phyloP scores from a whole-genome alignment of 2,113 vertebrate species.

The Vireo altiloquus region DNA sequence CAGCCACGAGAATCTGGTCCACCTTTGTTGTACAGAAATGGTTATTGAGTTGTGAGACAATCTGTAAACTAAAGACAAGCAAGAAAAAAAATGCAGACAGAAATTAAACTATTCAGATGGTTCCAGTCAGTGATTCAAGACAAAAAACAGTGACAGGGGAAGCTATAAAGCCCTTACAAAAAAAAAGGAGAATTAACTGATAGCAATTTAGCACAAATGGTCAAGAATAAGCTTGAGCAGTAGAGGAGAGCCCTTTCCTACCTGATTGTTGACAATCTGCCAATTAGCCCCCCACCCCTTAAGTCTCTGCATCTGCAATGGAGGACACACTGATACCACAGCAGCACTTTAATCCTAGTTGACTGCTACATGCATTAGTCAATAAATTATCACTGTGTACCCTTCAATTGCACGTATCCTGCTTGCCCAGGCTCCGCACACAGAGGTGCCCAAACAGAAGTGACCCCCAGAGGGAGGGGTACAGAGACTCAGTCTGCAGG shows the following conservation, averaged over 20 bases:
- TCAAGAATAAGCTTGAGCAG: neutral
- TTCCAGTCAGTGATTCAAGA: neutral
- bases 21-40: neutral
- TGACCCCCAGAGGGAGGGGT: neutral
- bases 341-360: neutral
- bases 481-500: neutral
- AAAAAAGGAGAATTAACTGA: neutral
- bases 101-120: neutral
- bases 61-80: neutral
- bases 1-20: neutral
- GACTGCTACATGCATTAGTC: neutral
- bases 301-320: neutral
- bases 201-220: neutral
- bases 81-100: neutral
- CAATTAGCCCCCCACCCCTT: neutral
- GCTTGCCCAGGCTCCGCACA: neutral
- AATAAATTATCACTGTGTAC: neutral
- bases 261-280: neutral
- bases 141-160: neutral
- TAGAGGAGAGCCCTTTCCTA: neutral
- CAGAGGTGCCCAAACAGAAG: neutral
- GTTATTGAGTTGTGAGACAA: neutral
- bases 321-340: neutral
- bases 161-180: neutral
- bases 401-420: neutral